Evolutionary conservation across 2,888 invertebrate genomes (phyloP).

Genomic region (Epistrophe eligans): DNA sequence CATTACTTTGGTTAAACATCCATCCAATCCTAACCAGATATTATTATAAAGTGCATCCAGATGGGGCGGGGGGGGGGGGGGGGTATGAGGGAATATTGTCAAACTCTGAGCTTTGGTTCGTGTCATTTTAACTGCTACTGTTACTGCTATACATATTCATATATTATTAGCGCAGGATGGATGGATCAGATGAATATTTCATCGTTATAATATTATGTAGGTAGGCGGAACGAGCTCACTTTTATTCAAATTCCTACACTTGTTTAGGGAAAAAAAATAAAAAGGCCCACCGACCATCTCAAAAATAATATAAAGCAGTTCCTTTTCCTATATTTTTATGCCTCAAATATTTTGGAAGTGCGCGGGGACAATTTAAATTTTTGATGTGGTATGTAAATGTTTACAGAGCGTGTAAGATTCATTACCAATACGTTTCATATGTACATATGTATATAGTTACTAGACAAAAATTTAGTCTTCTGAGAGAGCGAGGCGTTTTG

Average conservation of each 20-base stretch:
- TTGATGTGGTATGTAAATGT: conserved; percentile 75
- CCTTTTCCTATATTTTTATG: background rate
- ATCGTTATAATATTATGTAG: background rate
- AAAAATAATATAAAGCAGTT: background rate
- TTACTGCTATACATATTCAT: conserved; percentile 68
- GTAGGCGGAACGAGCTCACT: background rate
- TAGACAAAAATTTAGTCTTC: conserved; percentile 23
- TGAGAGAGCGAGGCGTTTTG: conserved; percentile 49
- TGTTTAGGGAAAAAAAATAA: background rate
- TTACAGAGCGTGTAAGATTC: conserved; percentile 76
- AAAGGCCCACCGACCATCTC: conserved; percentile 40
- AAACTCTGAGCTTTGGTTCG: conserved; percentile 37
- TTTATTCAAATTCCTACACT: background rate
- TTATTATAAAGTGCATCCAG: conserved; percentile 56
- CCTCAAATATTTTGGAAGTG: conserved; percentile 6
- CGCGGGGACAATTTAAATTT: conserved; percentile 66
- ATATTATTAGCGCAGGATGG: conserved; percentile 62
- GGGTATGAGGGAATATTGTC: conserved; percentile 25
- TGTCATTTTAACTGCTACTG: conserved; percentile 47
- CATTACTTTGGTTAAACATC: conserved; percentile 38
- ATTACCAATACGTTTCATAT: conserved; percentile 66
- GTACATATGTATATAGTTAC: too few species aligned
- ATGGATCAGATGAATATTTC: conserved; percentile 31
- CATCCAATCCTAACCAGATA: conserved; percentile 23
- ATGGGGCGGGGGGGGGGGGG: conserved; percentile 9